Evolutionary conservation across 2,888 invertebrate genomes (phyloP).

Genomic region (Xylota sylvarum): DNA sequence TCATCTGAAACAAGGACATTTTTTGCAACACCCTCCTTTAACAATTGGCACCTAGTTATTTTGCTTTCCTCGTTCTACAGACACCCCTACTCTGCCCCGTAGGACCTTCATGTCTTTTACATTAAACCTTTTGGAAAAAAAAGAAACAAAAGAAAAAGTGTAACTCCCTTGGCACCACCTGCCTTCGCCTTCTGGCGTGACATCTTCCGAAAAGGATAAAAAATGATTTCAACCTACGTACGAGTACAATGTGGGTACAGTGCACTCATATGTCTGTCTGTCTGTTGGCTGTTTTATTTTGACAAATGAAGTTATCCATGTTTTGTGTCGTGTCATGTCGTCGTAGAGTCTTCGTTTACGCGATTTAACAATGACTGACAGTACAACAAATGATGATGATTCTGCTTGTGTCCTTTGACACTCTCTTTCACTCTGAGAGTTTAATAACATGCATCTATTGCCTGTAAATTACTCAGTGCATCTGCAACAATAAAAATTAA

Average conservation of each 20-base stretch:
- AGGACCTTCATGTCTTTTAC: conserved; percentile 37
- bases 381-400: conserved; percentile 41
- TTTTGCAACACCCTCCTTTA: conserved; percentile 9
- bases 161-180: conserved; percentile 53
- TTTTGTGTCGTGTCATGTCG: conserved; percentile 40
- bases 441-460: conserved; percentile 48
- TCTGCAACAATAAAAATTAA: conserved; percentile 58
- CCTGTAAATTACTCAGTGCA: conserved; percentile 19
- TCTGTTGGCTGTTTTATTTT: conserved; percentile 66
- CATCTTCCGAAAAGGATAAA: conserved; percentile 52
- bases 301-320: conserved; percentile 69
- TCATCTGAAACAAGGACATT: conserved; percentile 34
- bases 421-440: neutral
- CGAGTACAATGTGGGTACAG: conserved; percentile 8
- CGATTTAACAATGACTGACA: conserved; percentile 45
- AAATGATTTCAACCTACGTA: conserved; percentile 46
- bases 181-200: conserved; percentile 34
- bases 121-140: conserved; percentile 44
- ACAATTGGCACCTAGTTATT: conserved; percentile 35
- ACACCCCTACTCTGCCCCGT: neutral
- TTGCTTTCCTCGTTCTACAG: neutral
- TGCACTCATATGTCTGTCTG: conserved; percentile 61
- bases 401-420: conserved; percentile 32
- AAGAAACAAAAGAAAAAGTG: conserved; percentile 27
- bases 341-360: conserved; percentile 30